phyloP scores from a whole-genome alignment of 2,797 vertebrate species.

The Sebastes alutus region DNA sequence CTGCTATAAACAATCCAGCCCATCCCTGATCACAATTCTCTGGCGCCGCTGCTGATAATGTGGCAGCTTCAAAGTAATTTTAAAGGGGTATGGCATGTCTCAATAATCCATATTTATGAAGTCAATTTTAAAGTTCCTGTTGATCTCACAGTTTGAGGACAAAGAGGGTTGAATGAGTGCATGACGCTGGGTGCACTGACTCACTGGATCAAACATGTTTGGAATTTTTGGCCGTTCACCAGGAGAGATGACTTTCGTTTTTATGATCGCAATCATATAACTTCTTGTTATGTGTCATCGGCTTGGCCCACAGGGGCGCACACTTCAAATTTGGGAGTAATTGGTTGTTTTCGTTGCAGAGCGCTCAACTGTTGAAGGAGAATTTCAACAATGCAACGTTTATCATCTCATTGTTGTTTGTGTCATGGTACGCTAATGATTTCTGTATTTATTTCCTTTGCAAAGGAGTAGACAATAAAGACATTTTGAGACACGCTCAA shows the following conservation, averaged over 20 bases:
- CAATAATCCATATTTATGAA: not conserved
- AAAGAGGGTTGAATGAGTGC: slow-evolving; percentile 47
- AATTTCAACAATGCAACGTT: slow-evolving; percentile 30
- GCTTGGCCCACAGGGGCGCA: slow-evolving; percentile 4
- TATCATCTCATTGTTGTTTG: slow-evolving; percentile 9
- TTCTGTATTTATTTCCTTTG: slow-evolving; percentile 1
- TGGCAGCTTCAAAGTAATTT: no score
- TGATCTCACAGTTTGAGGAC: not conserved
- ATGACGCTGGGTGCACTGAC: slow-evolving; percentile 9
- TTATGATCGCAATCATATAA: slow-evolving; percentile 51
- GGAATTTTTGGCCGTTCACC: slow-evolving; percentile 51
- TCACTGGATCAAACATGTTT: slow-evolving; percentile 47
- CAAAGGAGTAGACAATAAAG: not conserved
- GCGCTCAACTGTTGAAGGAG: not conserved
- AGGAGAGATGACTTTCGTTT: slow-evolving; percentile 49
- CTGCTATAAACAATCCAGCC: no score
- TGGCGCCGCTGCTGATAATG: no score
- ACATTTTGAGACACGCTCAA: slow-evolving; percentile 1
- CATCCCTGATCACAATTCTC: no score
- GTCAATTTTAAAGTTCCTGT: not conserved
- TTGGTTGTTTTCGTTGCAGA: slow-evolving; percentile 41
- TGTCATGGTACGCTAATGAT: slow-evolving; percentile 6
- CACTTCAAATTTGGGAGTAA: slow-evolving; percentile 34
- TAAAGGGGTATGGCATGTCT: not conserved
- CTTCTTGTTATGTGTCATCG: slow-evolving; percentile 45